Evolutionary conservation across 64 coral and sea anemone species (phyloP).

Genomic region (Actinia tenebrosa): DNA sequence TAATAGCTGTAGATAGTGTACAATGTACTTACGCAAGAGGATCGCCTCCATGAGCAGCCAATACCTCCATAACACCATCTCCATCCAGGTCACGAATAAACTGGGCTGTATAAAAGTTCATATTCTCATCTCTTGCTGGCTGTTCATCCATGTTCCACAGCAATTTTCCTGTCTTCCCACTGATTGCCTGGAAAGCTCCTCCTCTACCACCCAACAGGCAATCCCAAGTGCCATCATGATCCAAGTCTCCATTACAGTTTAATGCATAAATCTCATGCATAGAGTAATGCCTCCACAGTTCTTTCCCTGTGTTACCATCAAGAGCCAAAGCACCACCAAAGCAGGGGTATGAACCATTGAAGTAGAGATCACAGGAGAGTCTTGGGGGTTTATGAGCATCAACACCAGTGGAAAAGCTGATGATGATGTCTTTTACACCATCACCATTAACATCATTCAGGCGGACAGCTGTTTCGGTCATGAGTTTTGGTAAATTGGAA

Average conservation of each 20-base stretch:
- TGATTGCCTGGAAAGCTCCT: constrained; percentile 87
- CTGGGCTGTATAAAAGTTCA: constrained; percentile 95
- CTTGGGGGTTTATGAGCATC: constrained; percentile 82
- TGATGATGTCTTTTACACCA: constrained; percentile 80
- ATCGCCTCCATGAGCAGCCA: constrained; percentile 95
- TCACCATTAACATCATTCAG: constrained; percentile 95
- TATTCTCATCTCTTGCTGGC: constrained; percentile 61
- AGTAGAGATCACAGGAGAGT: constrained; percentile 90
- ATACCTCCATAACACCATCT: constrained; percentile 80
- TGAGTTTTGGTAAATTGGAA: constrained; percentile 75
- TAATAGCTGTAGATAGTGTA: too few species aligned
- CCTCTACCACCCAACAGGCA: constrained; percentile 83
- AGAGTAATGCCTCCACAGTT: constrained; percentile 94
- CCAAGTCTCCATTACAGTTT: constrained; percentile 95
- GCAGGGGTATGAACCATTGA: constrained; percentile 89
- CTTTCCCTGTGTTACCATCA: constrained; percentile 80
- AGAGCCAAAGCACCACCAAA: constrained; percentile 80
- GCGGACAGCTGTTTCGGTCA: constrained; percentile 91
- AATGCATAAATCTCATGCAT: constrained; percentile 96
- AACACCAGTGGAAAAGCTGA: constrained; percentile 91
- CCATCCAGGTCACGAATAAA: constrained; percentile 88
- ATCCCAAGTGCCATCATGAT: constrained; percentile 72
- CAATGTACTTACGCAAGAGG: constrained; percentile 74
- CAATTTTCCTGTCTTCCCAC: constrained; percentile 59
- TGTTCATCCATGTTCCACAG: constrained; percentile 87